Evolutionary conservation across 30 jellyfish, hydroid and myxozoan genomes (phyloP), one percentile per base, ranked within the genome.

Genomic region (Nemopilema nomurai): DNA sequence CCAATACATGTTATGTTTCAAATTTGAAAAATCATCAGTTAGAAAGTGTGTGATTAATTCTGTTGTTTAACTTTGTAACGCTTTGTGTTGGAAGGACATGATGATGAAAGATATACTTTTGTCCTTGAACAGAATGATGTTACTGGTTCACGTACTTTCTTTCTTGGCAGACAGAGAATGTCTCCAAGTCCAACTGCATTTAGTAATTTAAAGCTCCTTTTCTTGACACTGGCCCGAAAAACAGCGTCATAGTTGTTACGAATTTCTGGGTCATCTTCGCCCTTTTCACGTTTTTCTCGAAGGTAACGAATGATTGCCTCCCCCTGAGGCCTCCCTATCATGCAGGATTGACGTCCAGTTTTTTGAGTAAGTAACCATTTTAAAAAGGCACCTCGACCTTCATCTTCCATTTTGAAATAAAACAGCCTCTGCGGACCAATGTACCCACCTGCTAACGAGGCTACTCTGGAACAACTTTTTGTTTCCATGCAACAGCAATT

Each of bases 111-210:
- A n/a, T n/a, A n/a, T n/a, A n/a, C n/a, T n/a, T n/a, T n/a, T n/a
- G n/a, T n/a, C n/a, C n/a, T n/a, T n/a, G n/a, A n/a, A n/a, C n/a
- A n/a, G n/a, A n/a, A n/a, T n/a, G n/a, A n/a, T n/a, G n/a, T n/a
- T n/a, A n/a, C n/a, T n/a, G 24, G 19, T 29, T 19, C 28, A 33
- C 92, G 21, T 26, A 69, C 92, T 85, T 83, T 41, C 8, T 72
- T 83, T 32, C 87, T 69, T 21, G 98, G 97, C 28, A 92, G 96
- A 64, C 98, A 92, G 16, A 92, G 82, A 63, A 92, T 92, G 76
- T 92, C 98, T 18, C 98, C 98, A 70, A 92, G 92, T 19, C 98
- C 98, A 83, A 92, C 97, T 0, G 87, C 98, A 57, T 82, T 88
- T 81, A 87, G 85, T 23, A 92, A 83, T 51, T 88, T 93, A 77